A percentile compares a stretch with the other conserved stretches of the same genome.
Conservation (phyloP, 2,113 vertebrate genomes). For the Eretmochelys imbricata region DNA sequence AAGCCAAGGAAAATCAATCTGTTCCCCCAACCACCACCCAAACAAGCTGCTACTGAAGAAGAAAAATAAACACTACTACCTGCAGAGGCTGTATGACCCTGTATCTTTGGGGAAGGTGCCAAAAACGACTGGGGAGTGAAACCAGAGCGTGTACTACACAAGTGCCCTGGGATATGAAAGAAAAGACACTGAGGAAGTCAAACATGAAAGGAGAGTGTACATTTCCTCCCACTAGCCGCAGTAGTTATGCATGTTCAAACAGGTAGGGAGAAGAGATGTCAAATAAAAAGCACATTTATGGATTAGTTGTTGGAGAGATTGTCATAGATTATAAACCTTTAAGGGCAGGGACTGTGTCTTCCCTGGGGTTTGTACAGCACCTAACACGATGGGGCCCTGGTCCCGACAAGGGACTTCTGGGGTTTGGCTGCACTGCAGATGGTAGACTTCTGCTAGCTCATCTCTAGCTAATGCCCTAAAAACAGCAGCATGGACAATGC, state of each 20-base stretch:
- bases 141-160: neutral
- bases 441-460: neutral
- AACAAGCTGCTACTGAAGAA: neutral
- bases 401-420: neutral
- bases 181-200: neutral
- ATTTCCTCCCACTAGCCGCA: neutral
- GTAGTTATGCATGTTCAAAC: neutral
- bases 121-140: neutral
- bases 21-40: neutral
- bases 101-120: neutral
- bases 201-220: neutral
- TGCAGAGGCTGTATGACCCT: neutral
- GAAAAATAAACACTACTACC: fast-evolving
- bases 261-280: neutral
- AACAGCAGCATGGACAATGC: neutral
- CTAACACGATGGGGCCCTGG: neutral
- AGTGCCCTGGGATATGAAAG: neutral
- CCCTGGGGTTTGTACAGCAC: neutral
- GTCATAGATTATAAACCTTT: neutral
- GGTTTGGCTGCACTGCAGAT: neutral
- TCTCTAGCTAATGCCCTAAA: neutral
- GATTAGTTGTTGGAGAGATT: neutral
- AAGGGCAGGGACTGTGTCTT: neutral
- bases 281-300: neutral
- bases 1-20: neutral